phyloP scores from a whole-genome alignment of 2,113 vertebrate genomes.

The Bagarius yarrelli region DNA sequence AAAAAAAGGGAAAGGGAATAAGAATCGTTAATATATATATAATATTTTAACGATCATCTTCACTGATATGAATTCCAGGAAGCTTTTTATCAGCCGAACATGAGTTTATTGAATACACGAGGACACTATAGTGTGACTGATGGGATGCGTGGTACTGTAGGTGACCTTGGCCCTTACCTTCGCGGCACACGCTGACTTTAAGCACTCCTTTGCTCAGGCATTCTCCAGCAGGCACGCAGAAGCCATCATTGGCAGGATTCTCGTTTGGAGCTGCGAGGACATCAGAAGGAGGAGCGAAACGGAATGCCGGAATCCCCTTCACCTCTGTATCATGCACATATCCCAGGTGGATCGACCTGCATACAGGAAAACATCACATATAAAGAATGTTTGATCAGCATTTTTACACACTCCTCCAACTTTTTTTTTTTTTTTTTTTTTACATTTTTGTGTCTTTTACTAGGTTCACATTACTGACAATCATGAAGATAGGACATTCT shows the following conservation, averaged over 20 bases:
- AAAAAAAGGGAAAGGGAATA: background rate
- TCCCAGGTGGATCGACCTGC: conserved; percentile 86
- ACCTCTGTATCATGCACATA: conserved; percentile 81
- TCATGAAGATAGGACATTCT: background rate
- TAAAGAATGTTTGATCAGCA: too few relatives aligned
- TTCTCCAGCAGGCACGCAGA: conserved; percentile 86
- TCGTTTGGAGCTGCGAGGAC: conserved; percentile 79
- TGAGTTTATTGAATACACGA: background rate
- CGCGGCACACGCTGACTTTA: conserved; percentile 88
- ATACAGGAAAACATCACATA: background rate
- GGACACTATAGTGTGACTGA: background rate
- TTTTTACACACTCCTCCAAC: background rate
- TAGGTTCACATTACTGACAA: background rate
- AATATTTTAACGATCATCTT: background rate
- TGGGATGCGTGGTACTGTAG: too few relatives aligned
- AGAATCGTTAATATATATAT: too few relatives aligned
- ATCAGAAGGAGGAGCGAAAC: conserved; percentile 81
- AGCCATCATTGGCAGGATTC: conserved; percentile 86
- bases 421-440: background rate
- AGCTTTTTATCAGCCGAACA: too few relatives aligned
- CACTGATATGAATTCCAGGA: background rate
- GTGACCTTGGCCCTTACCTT: conserved; percentile 70
- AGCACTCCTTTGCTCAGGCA: conserved; percentile 88
- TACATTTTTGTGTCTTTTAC: too few relatives aligned
- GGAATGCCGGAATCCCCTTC: conserved; percentile 84